Evolutionary conservation across 2,888 invertebrate genomes (phyloP).

Genomic region (Rhyacophila evoluta): DNA sequence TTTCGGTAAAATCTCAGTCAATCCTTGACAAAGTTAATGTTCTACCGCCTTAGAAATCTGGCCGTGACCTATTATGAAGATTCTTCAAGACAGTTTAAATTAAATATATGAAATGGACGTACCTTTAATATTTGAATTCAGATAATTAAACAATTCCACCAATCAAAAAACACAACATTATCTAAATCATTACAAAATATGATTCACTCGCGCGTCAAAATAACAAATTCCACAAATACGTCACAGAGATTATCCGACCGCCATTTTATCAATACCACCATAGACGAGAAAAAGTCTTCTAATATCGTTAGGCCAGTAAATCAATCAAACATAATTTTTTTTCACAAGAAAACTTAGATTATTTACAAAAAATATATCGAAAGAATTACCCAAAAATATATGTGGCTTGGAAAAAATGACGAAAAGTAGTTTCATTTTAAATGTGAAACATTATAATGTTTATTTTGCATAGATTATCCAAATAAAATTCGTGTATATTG

Average conservation of each 20-base stretch:
- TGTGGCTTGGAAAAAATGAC: too few species aligned
- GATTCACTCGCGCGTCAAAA: constrained; percentile 43
- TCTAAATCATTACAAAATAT: constrained; percentile 35
- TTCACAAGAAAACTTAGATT: too few species aligned
- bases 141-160: constrained; percentile 29
- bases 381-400: too few species aligned
- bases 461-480: too few species aligned
- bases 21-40: constrained; percentile 29
- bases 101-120: not conserved
- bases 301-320: too few species aligned
- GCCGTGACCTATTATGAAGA: constrained; percentile 45
- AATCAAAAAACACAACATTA: constrained; percentile 33
- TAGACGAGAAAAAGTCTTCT: constrained; percentile 28
- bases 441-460: too few species aligned
- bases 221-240: constrained; percentile 51
- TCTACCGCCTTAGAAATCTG: constrained; percentile 43
- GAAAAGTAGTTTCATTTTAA: too few species aligned
- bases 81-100: not conserved
- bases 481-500: too few species aligned
- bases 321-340: too few species aligned
- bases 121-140: constrained; percentile 27
- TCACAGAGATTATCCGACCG: constrained; percentile 44
- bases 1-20: not conserved
- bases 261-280: constrained; percentile 49
- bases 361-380: too few species aligned